Base-by-base conservation (phyloP, 2,888 invertebrate genomes). In the Plusia festucae region DNA sequence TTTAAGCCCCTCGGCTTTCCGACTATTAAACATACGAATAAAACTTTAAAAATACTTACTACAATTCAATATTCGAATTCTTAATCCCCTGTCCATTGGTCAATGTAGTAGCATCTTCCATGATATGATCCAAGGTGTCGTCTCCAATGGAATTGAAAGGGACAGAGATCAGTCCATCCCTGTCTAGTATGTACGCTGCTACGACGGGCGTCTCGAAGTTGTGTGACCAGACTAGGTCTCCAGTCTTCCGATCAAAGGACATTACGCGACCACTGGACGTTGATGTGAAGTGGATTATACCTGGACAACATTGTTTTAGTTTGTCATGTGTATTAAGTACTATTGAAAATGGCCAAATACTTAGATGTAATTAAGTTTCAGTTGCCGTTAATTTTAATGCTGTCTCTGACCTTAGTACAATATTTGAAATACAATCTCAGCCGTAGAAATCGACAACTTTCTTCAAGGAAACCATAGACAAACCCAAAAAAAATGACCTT, bases 81-180 rank as follows among this genome's bases (percentile, higher is more conserved):
- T 95, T 95, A 49, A 96, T 96, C 18, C 96, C 96, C 72, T 96
- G 95, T 20, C 96, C 96, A 58, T 95, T 95, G 72, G 93, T 95
- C 46, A 95, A 72, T 0, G 93, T 93, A 0, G 91, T 91, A 0
- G 96, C 96, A 77, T 96, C 96, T 72, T 96, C 96, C 86, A 96
- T 91, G 52, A 96, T 96, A 76, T 97, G 96, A 80, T 96, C 96
- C 64, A 99, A 95, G 0, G 99, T 98, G 81, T 97, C 97, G 78
- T 98, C 97, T 0, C 98, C 98, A 53, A 99, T 97, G 32, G 98
- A 98, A 57, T 98, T 98, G 90, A 99, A 98, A 0, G 99, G 99
- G 54, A 98, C 96, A 60, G 97, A 97, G 51, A 98, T 95, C 58
- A 99, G 95, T 1, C 98, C 98, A 58, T 97, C 97, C 20, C 96